Percentiles rank a stretch among this genome's conserved stretches.
phyloP scores from a whole-genome alignment of 2,797 vertebrate genomes.

The Nyctalus aviator region DNA sequence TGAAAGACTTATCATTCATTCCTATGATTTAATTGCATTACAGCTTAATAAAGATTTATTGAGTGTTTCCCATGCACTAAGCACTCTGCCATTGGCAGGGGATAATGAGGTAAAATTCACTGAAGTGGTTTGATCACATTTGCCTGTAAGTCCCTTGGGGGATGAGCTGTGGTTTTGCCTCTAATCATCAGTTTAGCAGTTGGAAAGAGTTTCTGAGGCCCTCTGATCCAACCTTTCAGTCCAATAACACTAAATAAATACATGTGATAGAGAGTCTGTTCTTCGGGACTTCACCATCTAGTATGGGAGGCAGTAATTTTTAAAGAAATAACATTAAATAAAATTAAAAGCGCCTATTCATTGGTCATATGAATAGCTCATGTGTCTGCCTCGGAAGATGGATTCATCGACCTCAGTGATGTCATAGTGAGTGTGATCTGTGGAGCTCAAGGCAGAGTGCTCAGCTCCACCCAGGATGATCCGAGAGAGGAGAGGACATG shows the following conservation, averaged over 20 bases:
- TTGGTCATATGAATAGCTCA: conserved; percentile 19
- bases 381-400: not conserved
- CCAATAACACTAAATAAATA: conserved; percentile 52
- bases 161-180: not conserved
- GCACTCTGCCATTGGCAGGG: not conserved
- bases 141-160: conserved; percentile 2
- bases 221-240: conserved; percentile 33
- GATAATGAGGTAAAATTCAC: not conserved
- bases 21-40: not conserved
- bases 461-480: not conserved
- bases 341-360: conserved; percentile 62
- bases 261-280: conserved; percentile 34
- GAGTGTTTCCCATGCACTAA: not conserved
- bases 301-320: conserved; percentile 35
- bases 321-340: conserved; percentile 44
- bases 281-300: not conserved
- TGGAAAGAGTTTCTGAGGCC: conserved; percentile 29
- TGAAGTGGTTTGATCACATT: conserved; percentile 27
- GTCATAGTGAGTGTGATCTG: not conserved
- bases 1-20: not conserved
- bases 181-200: conserved; percentile 38
- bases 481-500: not conserved
- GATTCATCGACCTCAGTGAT: not conserved
- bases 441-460: not conserved
- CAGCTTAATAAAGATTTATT: conserved; percentile 42